Conservation (phyloP, 2,797 vertebrate genomes). For the Myotis vivesi region DNA sequence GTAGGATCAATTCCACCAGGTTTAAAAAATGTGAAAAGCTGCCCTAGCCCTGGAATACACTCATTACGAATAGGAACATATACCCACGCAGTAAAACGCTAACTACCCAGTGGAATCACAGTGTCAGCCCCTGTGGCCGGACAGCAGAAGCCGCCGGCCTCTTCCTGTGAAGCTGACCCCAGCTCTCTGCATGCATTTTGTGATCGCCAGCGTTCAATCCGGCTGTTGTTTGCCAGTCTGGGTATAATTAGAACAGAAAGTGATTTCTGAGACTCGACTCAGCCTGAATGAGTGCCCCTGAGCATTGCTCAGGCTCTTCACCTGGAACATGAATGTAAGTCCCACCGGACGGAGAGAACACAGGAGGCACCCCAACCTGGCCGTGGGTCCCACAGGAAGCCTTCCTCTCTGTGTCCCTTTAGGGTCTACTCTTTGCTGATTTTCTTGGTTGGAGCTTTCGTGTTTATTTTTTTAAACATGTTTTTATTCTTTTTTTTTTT, state of each 20-base stretch:
- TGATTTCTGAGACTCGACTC: background rate
- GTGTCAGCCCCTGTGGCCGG: background rate
- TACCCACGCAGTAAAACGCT: background rate
- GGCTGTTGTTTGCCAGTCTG: background rate
- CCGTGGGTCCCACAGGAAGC: background rate
- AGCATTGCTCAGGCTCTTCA: background rate
- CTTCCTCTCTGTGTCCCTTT: background rate
- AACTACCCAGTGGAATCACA: background rate
- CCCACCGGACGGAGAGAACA: background rate
- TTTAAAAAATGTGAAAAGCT: slow-evolving; percentile 12
- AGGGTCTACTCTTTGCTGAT: background rate
- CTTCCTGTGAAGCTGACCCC: background rate
- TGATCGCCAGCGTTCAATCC: background rate
- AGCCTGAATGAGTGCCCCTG: background rate
- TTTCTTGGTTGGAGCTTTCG: slow-evolving; percentile 16
- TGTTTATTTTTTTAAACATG: background rate
- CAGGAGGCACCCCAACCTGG: background rate
- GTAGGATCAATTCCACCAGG: background rate
- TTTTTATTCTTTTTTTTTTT: too few species aligned
- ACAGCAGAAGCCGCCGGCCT: background rate
- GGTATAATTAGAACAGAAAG: background rate
- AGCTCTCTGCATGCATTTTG: accelerated
- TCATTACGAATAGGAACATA: background rate
- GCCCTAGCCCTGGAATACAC: background rate
- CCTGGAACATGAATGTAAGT: background rate